Evolutionary conservation across 2,113 vertebrate species (phyloP), one percentile per base, ranked within the genome.

Genomic region (Odobenus rosmarus): DNA sequence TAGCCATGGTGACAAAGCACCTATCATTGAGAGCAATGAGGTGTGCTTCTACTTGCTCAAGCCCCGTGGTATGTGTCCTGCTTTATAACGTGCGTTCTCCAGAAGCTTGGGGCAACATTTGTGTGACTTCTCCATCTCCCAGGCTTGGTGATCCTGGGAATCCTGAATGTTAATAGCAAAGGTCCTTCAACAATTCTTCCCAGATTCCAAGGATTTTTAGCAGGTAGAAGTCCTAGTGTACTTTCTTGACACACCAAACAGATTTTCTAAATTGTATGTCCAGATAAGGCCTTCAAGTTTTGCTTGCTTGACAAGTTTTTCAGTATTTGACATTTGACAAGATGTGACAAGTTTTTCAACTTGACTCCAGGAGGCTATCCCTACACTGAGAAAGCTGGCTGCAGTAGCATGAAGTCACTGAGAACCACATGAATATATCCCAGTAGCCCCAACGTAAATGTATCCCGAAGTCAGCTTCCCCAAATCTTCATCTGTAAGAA

Each of bases 11-110:
- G 39, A 53, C 21, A 13, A 2, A 51, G 23, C 24, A 24, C 7
- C 33, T 8, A 7, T 26, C 14, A 10, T 3, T 23, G 7, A 10
- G 42, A 86, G 33, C 51, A n/a, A 1, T 4, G 18, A 49, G 7
- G 3, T 42, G 15, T 49, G 21, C 42, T 21, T 39, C 72, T 55
- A 21, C 16, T 39, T 49, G 59, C 5, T 26, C 24, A 31, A 53
- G 49, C 5, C 28, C 15, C 4, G 0, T 1, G 26, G 5, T 16
- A 1, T 15, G 33, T 36, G 39, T n/a, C 33, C 28, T 61, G n/a
- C 21, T 76, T 16, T 39, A 5, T 11, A 5, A 53, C 15, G 13
- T 23, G 23, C 26, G 7, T 62, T 5, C 36, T 90, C 36, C n/a
- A 77, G 53, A 79, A 64, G 76, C 39, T 31, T 31, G 57, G 7